Evolutionary conservation across 1,140 invertebrate species (phyloP).

Genomic region (Apis florea): DNA sequence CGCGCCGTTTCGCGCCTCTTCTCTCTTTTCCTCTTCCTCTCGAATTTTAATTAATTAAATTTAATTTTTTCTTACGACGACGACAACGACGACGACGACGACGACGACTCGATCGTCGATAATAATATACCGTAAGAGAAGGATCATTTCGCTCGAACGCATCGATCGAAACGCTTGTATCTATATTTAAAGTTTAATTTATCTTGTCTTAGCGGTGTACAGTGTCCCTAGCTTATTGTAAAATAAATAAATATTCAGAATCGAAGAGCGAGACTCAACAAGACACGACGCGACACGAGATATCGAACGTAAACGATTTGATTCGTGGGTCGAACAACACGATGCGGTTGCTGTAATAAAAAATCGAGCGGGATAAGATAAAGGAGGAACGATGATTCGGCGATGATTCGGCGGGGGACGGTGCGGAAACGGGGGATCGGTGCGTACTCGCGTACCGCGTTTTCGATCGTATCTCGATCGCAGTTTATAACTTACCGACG

Average conservation of each 20-base stretch:
- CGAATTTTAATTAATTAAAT: too few species aligned
- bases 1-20: too few species aligned
- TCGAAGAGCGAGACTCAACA: background rate
- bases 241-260: conserved; percentile 31
- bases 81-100: background rate
- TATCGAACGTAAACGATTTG: conserved; percentile 8
- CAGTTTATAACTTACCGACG: conserved; percentile 68
- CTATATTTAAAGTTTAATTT: conserved; percentile 42
- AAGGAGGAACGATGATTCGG: background rate
- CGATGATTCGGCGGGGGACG: too few species aligned
- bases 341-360: background rate
- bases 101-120: background rate
- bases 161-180: conserved; percentile 32
- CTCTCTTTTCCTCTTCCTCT: too few species aligned
- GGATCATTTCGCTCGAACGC: background rate
- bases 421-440: background rate
- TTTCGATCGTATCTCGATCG: too few species aligned
- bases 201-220: background rate
- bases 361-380: conserved; percentile 44
- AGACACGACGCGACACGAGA: background rate
- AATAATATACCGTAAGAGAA: background rate
- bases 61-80: background rate
- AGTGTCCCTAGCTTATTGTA: background rate
- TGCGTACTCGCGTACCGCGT: background rate
- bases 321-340: background rate